Conservation (phyloP, 1,140 invertebrate species). For the Megalopta genalis region DNA sequence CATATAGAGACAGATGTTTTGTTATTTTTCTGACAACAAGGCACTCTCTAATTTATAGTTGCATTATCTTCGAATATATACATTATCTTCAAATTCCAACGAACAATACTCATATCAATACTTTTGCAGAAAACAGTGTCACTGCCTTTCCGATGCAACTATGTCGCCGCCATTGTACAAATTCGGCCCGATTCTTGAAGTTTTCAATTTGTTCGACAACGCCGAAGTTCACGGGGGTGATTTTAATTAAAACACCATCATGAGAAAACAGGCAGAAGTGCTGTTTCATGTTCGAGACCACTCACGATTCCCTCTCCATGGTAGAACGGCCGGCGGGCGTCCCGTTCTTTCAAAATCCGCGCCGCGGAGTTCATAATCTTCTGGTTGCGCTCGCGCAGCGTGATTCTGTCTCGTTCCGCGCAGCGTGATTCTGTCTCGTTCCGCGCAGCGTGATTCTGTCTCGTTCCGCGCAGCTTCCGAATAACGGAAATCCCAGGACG, state of each 20-base stretch:
- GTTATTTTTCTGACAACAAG: no score
- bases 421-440: no score
- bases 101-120: no score
- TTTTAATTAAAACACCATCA: constrained; percentile 20
- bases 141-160: no score
- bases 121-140: no score
- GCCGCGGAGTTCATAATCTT: constrained; percentile 50
- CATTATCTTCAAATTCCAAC: no score
- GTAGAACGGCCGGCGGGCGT: background rate
- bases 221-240: background rate
- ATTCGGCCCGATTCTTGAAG: background rate
- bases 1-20: no score
- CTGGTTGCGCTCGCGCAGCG: constrained; percentile 9
- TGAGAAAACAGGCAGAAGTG: background rate
- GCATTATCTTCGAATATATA: no score
- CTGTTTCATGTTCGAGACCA: background rate
- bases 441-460: constrained; percentile 13
- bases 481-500: constrained; percentile 53
- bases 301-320: background rate
- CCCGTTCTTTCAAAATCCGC: constrained; percentile 25
- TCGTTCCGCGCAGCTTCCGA: constrained; percentile 17
- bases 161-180: no score
- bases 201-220: background rate
- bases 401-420: constrained; percentile 13
- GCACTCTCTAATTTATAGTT: no score